Base-by-base conservation (phyloP, 2,888 invertebrate genomes). In the Drosophila pegasa region DNA sequence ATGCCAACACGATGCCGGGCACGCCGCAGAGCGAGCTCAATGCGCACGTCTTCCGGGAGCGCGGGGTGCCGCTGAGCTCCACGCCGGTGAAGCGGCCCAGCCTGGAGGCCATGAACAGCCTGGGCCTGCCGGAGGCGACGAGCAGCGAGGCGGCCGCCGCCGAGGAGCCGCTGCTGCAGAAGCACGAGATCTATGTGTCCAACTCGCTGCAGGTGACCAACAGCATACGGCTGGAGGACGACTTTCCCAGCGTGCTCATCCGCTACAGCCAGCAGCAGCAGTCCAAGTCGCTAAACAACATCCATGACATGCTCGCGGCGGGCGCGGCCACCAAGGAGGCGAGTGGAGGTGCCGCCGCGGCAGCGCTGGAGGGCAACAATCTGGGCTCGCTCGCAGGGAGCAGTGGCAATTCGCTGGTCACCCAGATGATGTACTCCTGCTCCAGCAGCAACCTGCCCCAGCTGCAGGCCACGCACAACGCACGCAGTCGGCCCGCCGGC, bases 101-200 rank as follows among this genome's bases (percentile, higher is more conserved):
- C 10, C 47, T 88, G 45, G 77, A 90, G 57, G 89, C 90, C 3
- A 92, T 92, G 92, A 92, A 92, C 45, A 91, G 90, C 20, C 61
- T 91, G 65, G 92, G 92, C 6, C 67, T 92, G 66, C 90, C 90
- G 3, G 63, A 71, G 22, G 40, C 60, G 14, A n/a, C 35, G 37
- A 27, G 37, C 31, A 55, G 31, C 43, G 60, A 35, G 3, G 31
- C 35, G 6, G 52, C 51, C 6, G 63, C 54, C 14, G 66, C 57
- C 16, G 77, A 81, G 16, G 75, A 87, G 50, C 84, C 91, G 7
- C 71, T 88, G 48, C 80, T 92, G 37, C 82, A 84, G n/a, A 88
- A 83, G 45, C 87, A 92, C 33, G 91, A 91, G 58, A 88, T 91
- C 10, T 92, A 92, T 68, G 89, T 92, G 25, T 92, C 92, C 14